Percentiles rank a stretch among this genome's conserved stretches.
These are phyloP conservation scores for Ylistrum balloti DNA, from an alignment of 1,140 invertebrate genomes.

Conservation along the genomic window DNA sequence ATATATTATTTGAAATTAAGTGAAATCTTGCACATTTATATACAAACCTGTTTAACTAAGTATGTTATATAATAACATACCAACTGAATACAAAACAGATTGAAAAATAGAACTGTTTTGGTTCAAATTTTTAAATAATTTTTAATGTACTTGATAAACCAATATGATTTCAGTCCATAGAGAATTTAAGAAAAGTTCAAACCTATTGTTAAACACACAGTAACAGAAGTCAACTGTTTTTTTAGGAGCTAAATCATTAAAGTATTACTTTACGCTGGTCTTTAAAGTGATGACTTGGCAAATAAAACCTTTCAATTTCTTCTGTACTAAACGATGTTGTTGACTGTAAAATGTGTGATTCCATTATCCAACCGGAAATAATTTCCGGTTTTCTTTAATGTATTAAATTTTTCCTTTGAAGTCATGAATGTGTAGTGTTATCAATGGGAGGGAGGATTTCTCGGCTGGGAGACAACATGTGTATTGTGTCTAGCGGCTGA, in stretches of 20 bases:
- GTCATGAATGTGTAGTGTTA: neutral
- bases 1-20: too few species aligned
- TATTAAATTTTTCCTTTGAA: neutral
- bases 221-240: too few species aligned
- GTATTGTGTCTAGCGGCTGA: neutral
- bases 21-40: too few species aligned
- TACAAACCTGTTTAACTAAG: too few species aligned
- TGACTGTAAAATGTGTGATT: neutral
- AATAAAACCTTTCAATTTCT: neutral
- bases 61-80: too few species aligned
- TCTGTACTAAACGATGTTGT: neutral
- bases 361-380: neutral
- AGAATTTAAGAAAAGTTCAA: too few species aligned
- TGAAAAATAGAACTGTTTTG: too few species aligned
- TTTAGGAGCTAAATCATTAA: neutral
- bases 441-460: neutral
- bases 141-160: too few species aligned
- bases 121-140: too few species aligned
- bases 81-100: too few species aligned
- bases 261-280: neutral
- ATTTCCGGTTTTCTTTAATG: slow-evolving; percentile 27
- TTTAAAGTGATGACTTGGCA: neutral
- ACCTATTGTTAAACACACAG: too few species aligned
- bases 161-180: too few species aligned
- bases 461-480: neutral